Conservation (phyloP, 2,113 vertebrate species). For the Mobula birostris region DNA sequence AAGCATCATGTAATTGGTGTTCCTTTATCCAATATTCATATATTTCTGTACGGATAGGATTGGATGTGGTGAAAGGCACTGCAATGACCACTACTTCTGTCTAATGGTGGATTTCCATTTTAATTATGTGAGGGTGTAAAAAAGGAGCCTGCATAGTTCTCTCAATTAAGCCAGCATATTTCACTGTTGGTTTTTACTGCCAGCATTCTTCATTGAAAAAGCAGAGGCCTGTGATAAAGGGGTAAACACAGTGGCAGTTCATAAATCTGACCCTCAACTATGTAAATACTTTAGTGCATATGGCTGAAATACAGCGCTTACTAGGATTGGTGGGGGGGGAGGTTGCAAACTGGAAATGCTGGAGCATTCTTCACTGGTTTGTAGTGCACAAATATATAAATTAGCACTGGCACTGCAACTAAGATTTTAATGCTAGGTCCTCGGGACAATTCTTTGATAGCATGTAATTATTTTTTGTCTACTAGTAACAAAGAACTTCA, state of each 20-base stretch:
- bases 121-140: background rate
- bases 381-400: background rate
- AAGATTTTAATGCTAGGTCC: slow-evolving; percentile 24
- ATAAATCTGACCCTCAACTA: background rate
- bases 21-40: background rate
- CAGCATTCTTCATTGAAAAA: background rate
- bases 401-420: background rate
- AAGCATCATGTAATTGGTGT: background rate
- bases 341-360: background rate
- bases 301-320: background rate
- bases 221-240: background rate
- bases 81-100: background rate
- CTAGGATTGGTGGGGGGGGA: too few species aligned
- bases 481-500: slow-evolving; percentile 10
- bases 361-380: background rate
- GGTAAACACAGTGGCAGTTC: background rate
- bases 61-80: background rate
- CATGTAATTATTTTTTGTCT: slow-evolving; percentile 32
- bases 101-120: background rate
- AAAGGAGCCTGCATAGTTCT: background rate
- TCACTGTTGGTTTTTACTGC: background rate
- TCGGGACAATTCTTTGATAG: slow-evolving; percentile 31
- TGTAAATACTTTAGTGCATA: background rate
- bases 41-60: background rate
- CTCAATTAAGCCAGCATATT: background rate